Conservation (phyloP, 2,113 vertebrate species). For the Labrus mixtus region DNA sequence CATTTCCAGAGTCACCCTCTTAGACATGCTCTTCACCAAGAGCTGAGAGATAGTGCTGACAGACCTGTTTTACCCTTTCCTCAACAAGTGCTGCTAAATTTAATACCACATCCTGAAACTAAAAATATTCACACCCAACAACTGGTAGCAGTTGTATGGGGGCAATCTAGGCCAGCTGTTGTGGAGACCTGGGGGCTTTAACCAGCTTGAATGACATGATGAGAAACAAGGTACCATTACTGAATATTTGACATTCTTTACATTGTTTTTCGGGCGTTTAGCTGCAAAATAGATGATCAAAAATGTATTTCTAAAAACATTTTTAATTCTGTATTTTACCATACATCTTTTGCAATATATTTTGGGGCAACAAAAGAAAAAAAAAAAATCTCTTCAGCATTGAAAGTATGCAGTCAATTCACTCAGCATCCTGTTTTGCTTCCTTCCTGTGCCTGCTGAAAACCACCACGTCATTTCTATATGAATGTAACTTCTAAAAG, state of each 20-base stretch:
- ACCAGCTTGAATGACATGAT: conserved; percentile 43
- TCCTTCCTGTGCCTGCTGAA: conserved; percentile 78
- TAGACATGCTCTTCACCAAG: conserved; percentile 35
- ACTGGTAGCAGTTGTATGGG: conserved; percentile 62
- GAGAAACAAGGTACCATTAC: conserved; percentile 4
- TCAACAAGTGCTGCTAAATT: conserved; percentile 77
- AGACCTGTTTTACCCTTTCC: conserved; percentile 49
- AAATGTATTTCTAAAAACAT: background rate
- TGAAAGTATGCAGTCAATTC: conserved; percentile 62
- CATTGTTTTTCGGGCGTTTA: background rate
- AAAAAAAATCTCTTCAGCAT: conserved; percentile 37
- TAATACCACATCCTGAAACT: conserved; percentile 75
- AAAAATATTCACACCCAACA: conserved; percentile 80
- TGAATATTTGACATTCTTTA: conserved; percentile 6
- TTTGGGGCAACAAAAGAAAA: conserved; percentile 28
- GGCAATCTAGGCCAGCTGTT: conserved; percentile 69
- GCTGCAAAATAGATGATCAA: background rate
- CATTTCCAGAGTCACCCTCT: conserved; percentile 40
- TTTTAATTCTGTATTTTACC: background rate
- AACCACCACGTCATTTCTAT: conserved; percentile 67
- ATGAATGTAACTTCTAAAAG: conserved; percentile 49
- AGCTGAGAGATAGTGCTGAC: conserved; percentile 53
- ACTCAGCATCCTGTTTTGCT: conserved; percentile 81
- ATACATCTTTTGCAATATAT: background rate
- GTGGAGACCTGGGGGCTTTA: conserved; percentile 17